Evolutionary conservation across 2,797 vertebrate species (phyloP).

Genomic region (Muraenolepis orangiensis): DNA sequence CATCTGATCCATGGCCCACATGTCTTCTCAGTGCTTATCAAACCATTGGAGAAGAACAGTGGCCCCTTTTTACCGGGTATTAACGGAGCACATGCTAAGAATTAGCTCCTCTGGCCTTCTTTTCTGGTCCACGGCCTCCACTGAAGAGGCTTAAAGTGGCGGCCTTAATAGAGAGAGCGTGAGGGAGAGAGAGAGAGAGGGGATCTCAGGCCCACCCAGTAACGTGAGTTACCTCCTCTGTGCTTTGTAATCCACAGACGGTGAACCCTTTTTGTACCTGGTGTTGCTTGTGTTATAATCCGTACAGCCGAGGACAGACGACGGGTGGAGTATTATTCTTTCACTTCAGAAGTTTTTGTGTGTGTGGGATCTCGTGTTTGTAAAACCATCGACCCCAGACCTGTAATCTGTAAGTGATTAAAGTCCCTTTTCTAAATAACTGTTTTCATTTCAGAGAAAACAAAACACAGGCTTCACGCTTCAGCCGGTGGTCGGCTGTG

Average conservation of each 20-base stretch:
- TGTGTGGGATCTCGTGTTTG: not conserved
- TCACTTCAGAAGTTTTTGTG: not conserved
- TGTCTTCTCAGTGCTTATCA: constrained; percentile 48
- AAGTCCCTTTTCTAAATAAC: constrained; percentile 7
- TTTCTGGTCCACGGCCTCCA: constrained; percentile 45
- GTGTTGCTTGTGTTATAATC: constrained; percentile 45
- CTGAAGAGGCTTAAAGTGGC: constrained; percentile 63
- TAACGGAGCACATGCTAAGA: constrained; percentile 72
- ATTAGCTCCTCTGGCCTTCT: constrained; percentile 67
- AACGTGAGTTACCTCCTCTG: constrained; percentile 62
- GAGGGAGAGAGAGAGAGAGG: constrained; percentile 53
- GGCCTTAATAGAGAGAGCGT: constrained; percentile 62
- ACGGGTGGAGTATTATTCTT: not conserved
- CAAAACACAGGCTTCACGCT: not conserved
- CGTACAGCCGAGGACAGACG: constrained; percentile 18
- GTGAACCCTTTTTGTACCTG: constrained; percentile 69
- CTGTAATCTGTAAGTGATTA: constrained; percentile 2
- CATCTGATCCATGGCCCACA: constrained; percentile 22
- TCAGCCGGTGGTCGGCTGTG: constrained; percentile 5
- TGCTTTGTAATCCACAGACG: constrained; percentile 47
- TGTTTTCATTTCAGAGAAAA: constrained; percentile 13
- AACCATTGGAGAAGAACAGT: constrained; percentile 38
- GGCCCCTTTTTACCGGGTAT: constrained; percentile 57
- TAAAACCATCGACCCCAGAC: constrained; percentile 3
- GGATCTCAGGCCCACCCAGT: constrained; percentile 52